Evolutionary conservation across 2,797 vertebrate species (phyloP).

Genomic region (Hyperoplus lanceolatus): DNA sequence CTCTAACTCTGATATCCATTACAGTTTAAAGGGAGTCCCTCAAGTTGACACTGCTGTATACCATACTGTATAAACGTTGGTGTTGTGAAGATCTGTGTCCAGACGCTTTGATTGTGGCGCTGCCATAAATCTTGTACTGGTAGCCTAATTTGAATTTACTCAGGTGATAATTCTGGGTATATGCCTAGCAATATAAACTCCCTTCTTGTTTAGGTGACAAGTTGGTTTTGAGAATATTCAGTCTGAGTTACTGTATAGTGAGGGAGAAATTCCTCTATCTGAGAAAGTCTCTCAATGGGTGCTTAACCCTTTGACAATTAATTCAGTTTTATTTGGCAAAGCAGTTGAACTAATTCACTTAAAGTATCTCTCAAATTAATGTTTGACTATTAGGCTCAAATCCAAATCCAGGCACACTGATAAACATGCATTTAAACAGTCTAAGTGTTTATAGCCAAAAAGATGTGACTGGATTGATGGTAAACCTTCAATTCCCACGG

Average conservation of each 20-base stretch:
- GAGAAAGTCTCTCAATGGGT: constrained; percentile 4
- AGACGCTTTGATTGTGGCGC: neutral
- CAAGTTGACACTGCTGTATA: neutral
- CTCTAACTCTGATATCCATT: neutral
- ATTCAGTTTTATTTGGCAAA: constrained; percentile 32
- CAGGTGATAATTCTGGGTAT: neutral
- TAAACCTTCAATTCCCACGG: constrained; percentile 12
- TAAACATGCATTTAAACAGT: constrained; percentile 25
- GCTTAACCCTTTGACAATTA: constrained; percentile 20
- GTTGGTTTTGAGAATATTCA: neutral
- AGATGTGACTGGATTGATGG: constrained; percentile 33
- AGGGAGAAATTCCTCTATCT: neutral
- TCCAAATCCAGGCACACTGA: constrained; percentile 11
- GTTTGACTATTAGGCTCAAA: constrained; percentile 15
- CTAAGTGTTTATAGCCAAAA: constrained; percentile 31
- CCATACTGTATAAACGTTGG: neutral
- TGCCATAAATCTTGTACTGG: neutral
- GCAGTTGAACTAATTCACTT: constrained; percentile 19
- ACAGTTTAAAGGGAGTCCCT: neutral
- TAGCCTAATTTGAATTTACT: neutral
- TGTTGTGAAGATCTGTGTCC: neutral
- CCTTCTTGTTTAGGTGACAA: neutral
- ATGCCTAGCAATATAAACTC: neutral
- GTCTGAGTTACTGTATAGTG: neutral
- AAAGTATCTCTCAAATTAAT: constrained; percentile 26